Evolutionary conservation across 2,888 invertebrate genomes (phyloP).

Genomic region (Macrosiphum euphorbiae): DNA sequence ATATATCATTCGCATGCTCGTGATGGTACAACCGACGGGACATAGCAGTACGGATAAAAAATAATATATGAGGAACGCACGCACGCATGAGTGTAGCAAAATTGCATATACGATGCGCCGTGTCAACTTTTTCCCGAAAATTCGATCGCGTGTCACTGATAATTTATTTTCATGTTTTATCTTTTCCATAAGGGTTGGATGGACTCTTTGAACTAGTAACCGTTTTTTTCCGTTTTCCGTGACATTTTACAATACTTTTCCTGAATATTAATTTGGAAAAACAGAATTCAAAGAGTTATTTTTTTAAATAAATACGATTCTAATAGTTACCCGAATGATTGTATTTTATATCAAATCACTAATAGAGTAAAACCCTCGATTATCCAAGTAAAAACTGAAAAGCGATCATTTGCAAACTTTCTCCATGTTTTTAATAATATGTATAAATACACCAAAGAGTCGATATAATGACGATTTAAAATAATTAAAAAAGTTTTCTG

Average conservation of each 20-base stretch:
- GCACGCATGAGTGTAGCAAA: constrained; percentile 37
- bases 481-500: neutral
- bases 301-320: neutral
- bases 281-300: neutral
- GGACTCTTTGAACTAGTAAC: too few species aligned
- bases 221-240: neutral
- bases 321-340: neutral
- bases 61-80: neutral
- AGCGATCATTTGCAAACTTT: neutral
- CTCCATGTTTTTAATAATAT: neutral
- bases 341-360: neutral
- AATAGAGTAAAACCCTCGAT: neutral
- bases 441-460: neutral
- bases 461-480: neutral
- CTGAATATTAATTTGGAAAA: neutral
- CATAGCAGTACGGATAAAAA: neutral
- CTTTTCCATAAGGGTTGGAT: too few species aligned
- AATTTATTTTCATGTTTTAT: neutral
- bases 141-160: neutral
- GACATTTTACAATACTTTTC: neutral
- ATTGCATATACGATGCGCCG: constrained; percentile 46
- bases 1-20: neutral
- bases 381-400: neutral
- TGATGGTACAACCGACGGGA: neutral
- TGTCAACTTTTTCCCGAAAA: neutral